Conservation (phyloP, 1,140 invertebrate species). For the Drosophila erecta region DNA sequence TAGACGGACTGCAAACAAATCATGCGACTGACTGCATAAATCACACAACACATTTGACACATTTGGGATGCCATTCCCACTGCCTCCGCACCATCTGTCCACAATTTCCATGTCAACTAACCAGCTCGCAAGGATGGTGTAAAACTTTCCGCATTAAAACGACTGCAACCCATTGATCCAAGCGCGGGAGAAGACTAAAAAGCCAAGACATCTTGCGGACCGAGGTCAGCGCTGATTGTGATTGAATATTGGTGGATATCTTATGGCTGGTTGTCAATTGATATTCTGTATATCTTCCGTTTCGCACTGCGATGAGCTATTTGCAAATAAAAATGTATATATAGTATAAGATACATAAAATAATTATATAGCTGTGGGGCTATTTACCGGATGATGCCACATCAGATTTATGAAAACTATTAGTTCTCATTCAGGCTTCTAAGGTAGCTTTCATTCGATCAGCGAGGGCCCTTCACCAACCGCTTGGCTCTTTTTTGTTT, state of each 20-base stretch:
- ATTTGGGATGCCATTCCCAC: constrained; percentile 74
- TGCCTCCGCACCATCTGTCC: constrained; percentile 3
- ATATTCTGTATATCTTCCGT: too few species aligned
- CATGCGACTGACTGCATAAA: constrained; percentile 83
- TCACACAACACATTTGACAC: constrained; percentile 82
- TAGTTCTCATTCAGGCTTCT: background rate
- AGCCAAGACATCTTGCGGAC: constrained; percentile 19
- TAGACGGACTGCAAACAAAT: constrained; percentile 83
- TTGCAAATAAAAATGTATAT: too few species aligned
- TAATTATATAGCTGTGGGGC: too few species aligned
- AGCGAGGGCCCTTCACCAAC: background rate
- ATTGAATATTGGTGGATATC: constrained; percentile 27
- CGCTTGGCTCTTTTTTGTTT: constrained; percentile 30
- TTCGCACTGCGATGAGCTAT: too few species aligned
- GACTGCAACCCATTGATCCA: constrained; percentile 43
- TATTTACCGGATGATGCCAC: too few species aligned
- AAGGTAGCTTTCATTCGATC: constrained; percentile 19
- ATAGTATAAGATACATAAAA: too few species aligned
- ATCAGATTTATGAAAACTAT: too few species aligned
- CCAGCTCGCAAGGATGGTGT: constrained; percentile 25
- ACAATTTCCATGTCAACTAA: constrained; percentile 43
- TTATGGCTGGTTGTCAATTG: constrained; percentile 14
- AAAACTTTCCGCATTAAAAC: constrained; percentile 59
- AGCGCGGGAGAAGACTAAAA: background rate
- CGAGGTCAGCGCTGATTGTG: constrained; percentile 58